phyloP scores from a whole-genome alignment of 2,797 vertebrate species.

The Lycodopsis pacificus region DNA sequence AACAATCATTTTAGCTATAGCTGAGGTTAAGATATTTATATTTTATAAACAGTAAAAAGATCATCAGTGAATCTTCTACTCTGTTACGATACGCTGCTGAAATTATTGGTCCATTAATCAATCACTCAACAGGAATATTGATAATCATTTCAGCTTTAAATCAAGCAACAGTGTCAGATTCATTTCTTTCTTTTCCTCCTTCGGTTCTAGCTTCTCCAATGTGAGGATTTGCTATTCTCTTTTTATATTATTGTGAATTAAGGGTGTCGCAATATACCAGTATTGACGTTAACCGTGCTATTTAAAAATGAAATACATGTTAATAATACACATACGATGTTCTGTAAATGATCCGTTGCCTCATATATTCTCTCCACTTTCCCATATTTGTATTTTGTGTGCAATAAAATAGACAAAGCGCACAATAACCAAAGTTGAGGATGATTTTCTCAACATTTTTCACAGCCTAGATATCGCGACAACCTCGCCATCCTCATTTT shows the following conservation, averaged over 20 bases:
- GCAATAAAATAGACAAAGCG: neutral
- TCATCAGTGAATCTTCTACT: neutral
- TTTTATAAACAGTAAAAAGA: slow-evolving; percentile 12
- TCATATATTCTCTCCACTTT: neutral
- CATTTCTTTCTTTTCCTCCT: neutral
- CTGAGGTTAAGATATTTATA: slow-evolving; percentile 9
- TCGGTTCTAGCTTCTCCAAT: neutral
- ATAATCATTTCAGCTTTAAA: neutral
- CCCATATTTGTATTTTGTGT: neutral
- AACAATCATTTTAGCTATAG: slow-evolving; percentile 28
- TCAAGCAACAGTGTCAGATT: neutral
- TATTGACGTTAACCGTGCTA: no score
- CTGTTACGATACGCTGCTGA: neutral
- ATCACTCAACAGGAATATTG: neutral
- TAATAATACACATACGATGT: neutral
- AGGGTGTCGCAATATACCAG: neutral
- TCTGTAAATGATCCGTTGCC: neutral
- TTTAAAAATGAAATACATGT: neutral
- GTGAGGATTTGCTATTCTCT: neutral
- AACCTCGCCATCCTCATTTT: neutral
- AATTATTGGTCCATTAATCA: neutral
- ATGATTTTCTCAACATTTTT: neutral
- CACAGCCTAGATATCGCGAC: neutral
- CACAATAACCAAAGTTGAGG: neutral
- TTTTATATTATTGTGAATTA: neutral